Base-by-base conservation (phyloP, 1,140 invertebrate species). In the Gonatopus flavifemur region DNA sequence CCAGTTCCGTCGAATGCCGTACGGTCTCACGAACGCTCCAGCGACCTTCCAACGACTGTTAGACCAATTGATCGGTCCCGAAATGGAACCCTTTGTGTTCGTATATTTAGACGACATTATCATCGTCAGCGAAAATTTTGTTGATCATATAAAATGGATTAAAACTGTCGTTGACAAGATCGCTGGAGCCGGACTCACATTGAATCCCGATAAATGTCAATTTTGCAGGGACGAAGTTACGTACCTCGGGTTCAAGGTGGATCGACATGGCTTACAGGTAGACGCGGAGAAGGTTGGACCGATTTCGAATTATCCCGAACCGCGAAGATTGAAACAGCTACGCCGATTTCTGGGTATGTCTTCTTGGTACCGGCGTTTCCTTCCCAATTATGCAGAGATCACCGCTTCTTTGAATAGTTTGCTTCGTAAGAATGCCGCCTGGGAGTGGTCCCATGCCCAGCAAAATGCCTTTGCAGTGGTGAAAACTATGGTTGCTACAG, bases 21-120 rank as follows among this genome's bases (percentile, higher is more conserved):
- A n/a, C 13, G 32, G 32, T 4, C n/a, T 33, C 6, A 6, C 6
- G 9, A 8, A 6, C 32, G 32, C 32, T 4, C 32, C 32, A 15
- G 32, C 7, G 5, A 33, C 32, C 7, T 33, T 33, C 32, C 32
- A 33, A 13, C 6, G 32, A 4, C 13, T 33, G 6, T 4, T 33
- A 4, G 32, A 33, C 32, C 7, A 38, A 54, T 62, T n/a, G n/a
- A n/a, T n/a, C n/a, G n/a, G n/a, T n/a, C n/a, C n/a, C n/a, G n/a
- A n/a, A n/a, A n/a, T n/a, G 24, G 65, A 56, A 18, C 50, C 28
- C 9, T 33, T 51, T 18, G 59, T 59, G 12, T 67, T 65, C 46
- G 53, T 47, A 9, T 66, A 64, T 31, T 33, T 70, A 2, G 66
- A 62, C 36, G 67, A 69, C 45, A 53, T 66, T 6, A 60, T 69